A percentile compares a stretch with the other conserved stretches of the same genome.
Evolutionary conservation across 2,888 invertebrate genomes (phyloP).

Genomic region (Phortica magna): DNA sequence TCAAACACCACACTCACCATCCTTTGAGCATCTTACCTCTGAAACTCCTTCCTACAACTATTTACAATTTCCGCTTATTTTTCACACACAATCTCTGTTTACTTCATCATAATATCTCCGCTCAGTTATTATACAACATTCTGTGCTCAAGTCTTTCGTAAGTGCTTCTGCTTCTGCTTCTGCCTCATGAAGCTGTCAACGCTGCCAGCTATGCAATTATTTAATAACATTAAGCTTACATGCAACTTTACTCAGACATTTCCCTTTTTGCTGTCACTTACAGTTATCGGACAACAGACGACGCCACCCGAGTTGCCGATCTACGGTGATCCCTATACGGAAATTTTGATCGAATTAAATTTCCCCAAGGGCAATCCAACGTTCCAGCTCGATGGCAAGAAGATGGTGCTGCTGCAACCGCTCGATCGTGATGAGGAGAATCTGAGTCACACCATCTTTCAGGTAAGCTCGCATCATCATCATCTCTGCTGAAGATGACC

Average conservation of each 20-base stretch:
- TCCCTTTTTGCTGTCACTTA: slow-evolving; percentile 17
- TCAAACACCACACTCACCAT: too few relatives aligned
- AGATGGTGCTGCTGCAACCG: slow-evolving; percentile 87
- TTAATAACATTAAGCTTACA: neutral
- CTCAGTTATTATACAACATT: too few relatives aligned
- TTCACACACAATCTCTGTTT: too few relatives aligned
- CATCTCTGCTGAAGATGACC: neutral
- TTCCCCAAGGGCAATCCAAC: slow-evolving; percentile 89
- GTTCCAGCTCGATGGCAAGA: slow-evolving; percentile 90
- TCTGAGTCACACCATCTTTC: slow-evolving; percentile 92
- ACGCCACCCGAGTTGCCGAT: slow-evolving; percentile 89
- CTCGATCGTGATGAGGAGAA: slow-evolving; percentile 92
- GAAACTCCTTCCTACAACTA: too few relatives aligned
- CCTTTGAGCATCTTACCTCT: too few relatives aligned
- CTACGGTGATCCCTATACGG: slow-evolving; percentile 88
- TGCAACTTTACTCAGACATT: slow-evolving; percentile 1
- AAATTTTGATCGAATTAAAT: slow-evolving; percentile 87
- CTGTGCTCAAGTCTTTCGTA: too few relatives aligned
- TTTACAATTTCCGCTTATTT: too few relatives aligned
- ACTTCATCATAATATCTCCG: too few relatives aligned
- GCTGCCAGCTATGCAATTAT: slow-evolving; percentile 1
- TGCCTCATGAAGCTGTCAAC: neutral
- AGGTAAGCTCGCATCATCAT: slow-evolving; percentile 80
- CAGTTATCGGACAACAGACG: slow-evolving; percentile 91
- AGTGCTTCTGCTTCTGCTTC: too few relatives aligned